These are phyloP conservation scores for Hirtodrosophila cameraria DNA, from an alignment of 2,888 invertebrate species.

Conservation along the genomic window DNA sequence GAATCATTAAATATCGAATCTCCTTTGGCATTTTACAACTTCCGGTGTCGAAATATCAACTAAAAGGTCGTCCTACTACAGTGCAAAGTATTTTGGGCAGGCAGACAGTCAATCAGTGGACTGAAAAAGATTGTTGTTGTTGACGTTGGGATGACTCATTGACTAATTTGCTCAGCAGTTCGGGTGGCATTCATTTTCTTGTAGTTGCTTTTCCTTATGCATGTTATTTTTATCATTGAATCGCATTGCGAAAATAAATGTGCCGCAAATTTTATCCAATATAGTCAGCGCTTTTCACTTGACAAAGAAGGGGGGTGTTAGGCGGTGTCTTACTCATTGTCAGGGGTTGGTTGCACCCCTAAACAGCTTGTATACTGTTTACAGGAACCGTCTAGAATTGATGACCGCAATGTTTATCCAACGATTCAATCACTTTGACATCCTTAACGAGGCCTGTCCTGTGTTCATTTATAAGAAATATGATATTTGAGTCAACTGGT, in stretches of 20 bases:
- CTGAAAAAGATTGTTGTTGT: conserved; percentile 10
- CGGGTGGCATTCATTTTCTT: conserved; percentile 6
- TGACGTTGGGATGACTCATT: conserved; percentile 43
- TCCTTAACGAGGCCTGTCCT: conserved; percentile 15
- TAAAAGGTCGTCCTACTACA: conserved; percentile 1
- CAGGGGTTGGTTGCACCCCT: conserved; percentile 41
- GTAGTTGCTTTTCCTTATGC: conserved; percentile 12
- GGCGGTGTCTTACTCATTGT: conserved; percentile 8
- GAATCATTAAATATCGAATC: conserved; percentile 7
- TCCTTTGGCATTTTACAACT: conserved; percentile 30
- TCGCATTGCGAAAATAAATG: conserved; percentile 37
- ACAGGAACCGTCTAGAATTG: conserved; percentile 31
- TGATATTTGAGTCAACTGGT: conserved; percentile 14
- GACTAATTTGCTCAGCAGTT: conserved; percentile 16
- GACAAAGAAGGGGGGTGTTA: conserved; percentile 6
- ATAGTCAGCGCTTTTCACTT: conserved; percentile 24
- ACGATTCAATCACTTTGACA: conserved; percentile 33
- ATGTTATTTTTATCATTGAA: conserved; percentile 44
- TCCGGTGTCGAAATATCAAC: conserved; percentile 14
- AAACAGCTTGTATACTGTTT: conserved; percentile 13
- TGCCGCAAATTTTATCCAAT: conserved; percentile 39
- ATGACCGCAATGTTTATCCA: conserved; percentile 43
- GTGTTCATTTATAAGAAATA: conserved; percentile 34
- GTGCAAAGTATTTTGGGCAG: background rate
- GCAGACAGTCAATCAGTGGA: conserved; percentile 13